Evolutionary conservation across 2,797 vertebrate species (phyloP).

Genomic region (Pseudocheirus occidentalis): DNA sequence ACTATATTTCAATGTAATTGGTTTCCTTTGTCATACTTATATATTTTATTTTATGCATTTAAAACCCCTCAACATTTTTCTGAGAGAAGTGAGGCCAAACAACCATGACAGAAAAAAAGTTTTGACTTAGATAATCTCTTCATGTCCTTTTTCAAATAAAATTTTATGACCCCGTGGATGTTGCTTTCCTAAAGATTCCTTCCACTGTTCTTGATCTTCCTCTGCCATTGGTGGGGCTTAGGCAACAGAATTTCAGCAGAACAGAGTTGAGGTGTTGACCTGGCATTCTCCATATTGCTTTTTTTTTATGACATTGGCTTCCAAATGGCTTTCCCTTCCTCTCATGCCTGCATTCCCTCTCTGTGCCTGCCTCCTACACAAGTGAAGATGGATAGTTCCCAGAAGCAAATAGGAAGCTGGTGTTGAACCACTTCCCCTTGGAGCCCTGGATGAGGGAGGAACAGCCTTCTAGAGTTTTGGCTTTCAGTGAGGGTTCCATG

Average conservation of each 20-base stretch:
- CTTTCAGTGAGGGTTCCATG: background rate
- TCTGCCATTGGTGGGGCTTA: background rate
- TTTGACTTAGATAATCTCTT: background rate
- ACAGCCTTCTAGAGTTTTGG: constrained; percentile 26
- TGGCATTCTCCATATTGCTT: background rate
- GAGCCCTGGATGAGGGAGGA: constrained; percentile 19
- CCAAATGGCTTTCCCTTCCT: background rate
- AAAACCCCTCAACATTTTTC: background rate
- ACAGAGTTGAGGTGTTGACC: background rate
- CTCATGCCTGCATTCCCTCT: background rate
- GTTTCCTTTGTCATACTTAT: background rate
- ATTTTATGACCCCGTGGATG: background rate
- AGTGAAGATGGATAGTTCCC: background rate
- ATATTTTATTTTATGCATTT: background rate
- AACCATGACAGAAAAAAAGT: background rate
- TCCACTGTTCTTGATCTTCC: background rate
- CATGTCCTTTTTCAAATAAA: background rate
- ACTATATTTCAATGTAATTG: background rate
- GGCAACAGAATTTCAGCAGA: background rate
- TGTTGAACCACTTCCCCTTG: background rate
- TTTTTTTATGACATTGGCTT: background rate
- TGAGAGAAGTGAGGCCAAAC: background rate
- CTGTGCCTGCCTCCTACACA: background rate
- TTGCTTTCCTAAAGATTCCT: background rate
- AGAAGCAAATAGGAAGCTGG: background rate